Evolutionary conservation across 2,113 vertebrate species (phyloP), one percentile per base, ranked within the genome.

Genomic region (Phycodurus eques): DNA sequence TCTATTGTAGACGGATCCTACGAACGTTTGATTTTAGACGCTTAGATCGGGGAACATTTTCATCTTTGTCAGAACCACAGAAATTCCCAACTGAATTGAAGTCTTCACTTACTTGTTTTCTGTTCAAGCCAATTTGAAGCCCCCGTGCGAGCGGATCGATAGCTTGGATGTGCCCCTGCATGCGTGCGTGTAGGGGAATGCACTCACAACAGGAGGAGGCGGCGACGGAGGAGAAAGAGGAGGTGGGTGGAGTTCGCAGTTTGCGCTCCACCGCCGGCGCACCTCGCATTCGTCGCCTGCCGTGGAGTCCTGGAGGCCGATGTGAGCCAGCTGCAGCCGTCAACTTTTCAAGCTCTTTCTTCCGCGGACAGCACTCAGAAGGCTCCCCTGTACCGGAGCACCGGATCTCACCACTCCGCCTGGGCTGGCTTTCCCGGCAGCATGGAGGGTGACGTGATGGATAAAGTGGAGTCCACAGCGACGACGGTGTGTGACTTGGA

Each of bases 401-500:
- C 77, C 64, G 72, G 80, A 75, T 71, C 80, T 68, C 78, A 43
- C 81, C 73, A 9, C 72, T 64, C 27, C 78, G 85, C 83, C 83
- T 82, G 88, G 84, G 82, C 78, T 33, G 88, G 80, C 67, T 87
- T 84, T 83, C 85, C 89, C 81, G 72, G 79, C 60, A 82, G 44
- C 83, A 94, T 93, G 93, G 93, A 94, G 88, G 92, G 92, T 76
- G 92, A 93, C 87, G 93, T 90, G 73, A 94, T 94, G 94, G 95
- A 96, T 87, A 94, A 93, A 85, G 90, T 93, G 76, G 94, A 92
- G 83, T 93, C 89, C 88, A 95, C 94, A 92, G 94, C 94, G 78
- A 94, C 94, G 71, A 94, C 94, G 69, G 92, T 95, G 85, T 89
- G 90, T 73, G 93, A 93, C 86, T 93, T 96, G 86, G 95, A 96